Base-by-base conservation (phyloP, 1,140 invertebrate genomes). In the Hirudo medicinalis region DNA sequence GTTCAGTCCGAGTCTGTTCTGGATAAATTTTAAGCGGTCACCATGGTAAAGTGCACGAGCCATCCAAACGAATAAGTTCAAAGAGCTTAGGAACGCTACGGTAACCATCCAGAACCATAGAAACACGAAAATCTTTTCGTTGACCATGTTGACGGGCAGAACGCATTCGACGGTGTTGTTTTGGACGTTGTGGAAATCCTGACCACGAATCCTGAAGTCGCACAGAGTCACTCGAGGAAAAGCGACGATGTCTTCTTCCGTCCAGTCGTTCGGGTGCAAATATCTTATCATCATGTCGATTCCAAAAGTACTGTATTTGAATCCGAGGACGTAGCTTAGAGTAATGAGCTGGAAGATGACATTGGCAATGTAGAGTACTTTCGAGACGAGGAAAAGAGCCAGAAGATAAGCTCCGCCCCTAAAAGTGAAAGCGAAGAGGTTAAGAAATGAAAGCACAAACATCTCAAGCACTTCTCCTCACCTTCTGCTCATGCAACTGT, bases 221-320 rank as follows among this genome's bases (percentile, higher is more conserved):
- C 83, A 83, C 75, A 84, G 78, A 27, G 82, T 84, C n/a, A 84
- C 82, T 36, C 83, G 74, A 2, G 84, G 84, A 75, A 85, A 85
- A 32, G 78, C 57, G 4, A 76, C 74, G 0, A 76, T 72, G 0
- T 77, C 76, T 15, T 75, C 73, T 63, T 75, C 73, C 72, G 83
- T 81, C 17, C 76, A 76, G 72, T 78, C 77, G 27, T 78, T 74
- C n/a, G 76, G 57, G 19, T 63, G 3, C 11, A 63, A 63, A 20
- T 25, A 63, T 22, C 57, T 22, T 1, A 32, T 25, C 36, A 70
- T 20, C 69, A 84, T 78, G 72, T 83, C 82, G 60, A 82, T 78
- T 29, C 84, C 84, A 76, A 84, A 84, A 15, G 81, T 78, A 63
- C 81, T 80, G 75, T 82, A 84, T 69, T 83, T 80, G 19, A 81